Percentiles rank a stretch among this genome's conserved stretches.
Conservation (phyloP, 2,113 vertebrate genomes). For the Mesocricetus auratus region DNA sequence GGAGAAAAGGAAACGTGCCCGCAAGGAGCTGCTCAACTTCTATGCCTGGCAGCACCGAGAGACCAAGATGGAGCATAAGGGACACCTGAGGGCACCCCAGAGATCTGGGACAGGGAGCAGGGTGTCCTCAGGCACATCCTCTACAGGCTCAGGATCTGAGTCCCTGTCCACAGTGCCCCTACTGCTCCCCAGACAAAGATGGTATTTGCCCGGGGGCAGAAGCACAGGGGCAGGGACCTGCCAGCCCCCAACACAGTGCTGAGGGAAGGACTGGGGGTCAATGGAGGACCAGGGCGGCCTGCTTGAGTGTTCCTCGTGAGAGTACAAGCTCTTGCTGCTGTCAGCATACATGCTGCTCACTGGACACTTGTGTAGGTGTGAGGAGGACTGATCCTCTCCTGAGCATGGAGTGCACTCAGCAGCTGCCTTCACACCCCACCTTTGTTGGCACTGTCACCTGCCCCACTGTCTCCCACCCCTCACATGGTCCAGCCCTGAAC, state of each 20-base stretch:
- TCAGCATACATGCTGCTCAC: no score
- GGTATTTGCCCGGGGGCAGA: no score
- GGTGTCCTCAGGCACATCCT: background rate
- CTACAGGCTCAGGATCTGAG: background rate
- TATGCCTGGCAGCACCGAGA: constrained; percentile 97
- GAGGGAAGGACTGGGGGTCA: background rate
- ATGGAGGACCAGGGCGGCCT: no score
- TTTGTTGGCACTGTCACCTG: background rate
- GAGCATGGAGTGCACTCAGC: background rate
- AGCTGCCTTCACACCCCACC: no score
- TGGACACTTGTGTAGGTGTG: accelerated
- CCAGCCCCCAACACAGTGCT: background rate
- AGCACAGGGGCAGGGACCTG: background rate
- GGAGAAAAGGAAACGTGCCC: constrained; percentile 92
- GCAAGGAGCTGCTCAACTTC: constrained; percentile 97
- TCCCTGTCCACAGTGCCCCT: background rate
- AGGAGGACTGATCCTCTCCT: background rate
- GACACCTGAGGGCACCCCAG: accelerated
- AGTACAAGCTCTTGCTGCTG: background rate
- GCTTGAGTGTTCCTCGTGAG: no score
- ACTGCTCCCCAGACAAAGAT: background rate
- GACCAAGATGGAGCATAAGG: constrained; percentile 96
- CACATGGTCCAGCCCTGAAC: background rate
- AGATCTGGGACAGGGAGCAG: background rate
- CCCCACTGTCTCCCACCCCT: background rate